Evolutionary conservation across 2,797 vertebrate species (phyloP).

Genomic region (Sebastes goodei): DNA sequence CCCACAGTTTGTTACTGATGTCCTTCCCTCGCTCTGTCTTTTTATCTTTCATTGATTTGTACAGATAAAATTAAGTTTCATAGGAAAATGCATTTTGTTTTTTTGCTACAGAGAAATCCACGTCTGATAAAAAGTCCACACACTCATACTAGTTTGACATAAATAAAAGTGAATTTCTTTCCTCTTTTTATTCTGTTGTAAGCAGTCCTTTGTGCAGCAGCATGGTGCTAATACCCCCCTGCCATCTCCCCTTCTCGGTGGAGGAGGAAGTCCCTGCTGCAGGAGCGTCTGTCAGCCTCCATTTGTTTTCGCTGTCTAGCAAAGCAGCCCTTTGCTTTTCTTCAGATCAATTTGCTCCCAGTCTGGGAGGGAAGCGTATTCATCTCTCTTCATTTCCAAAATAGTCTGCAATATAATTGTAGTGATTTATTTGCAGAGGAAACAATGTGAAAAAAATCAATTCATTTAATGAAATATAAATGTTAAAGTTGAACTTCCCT

Average conservation of each 20-base stretch:
- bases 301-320: constrained; percentile 44
- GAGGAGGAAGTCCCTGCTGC: constrained; percentile 24
- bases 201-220: constrained; percentile 60
- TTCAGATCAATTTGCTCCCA: constrained; percentile 81
- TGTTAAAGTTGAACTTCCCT: not conserved
- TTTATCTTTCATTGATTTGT: constrained; percentile 66
- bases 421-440: constrained; percentile 26
- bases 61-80: constrained; percentile 66
- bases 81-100: constrained; percentile 54
- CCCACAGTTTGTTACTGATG: constrained; percentile 50
- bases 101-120: constrained; percentile 50
- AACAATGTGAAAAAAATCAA: not conserved
- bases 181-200: constrained; percentile 41
- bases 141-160: constrained; percentile 71
- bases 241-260: not conserved
- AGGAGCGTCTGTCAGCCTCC: constrained; percentile 30
- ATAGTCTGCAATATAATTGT: constrained; percentile 76
- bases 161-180: constrained; percentile 70
- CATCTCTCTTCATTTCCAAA: constrained; percentile 81
- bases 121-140: constrained; percentile 66
- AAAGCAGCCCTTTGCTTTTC: constrained; percentile 82
- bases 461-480: constrained; percentile 14
- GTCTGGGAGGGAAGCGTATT: constrained; percentile 75
- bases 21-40: constrained; percentile 25
- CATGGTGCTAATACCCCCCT: constrained; percentile 11